phyloP scores from a whole-genome alignment of 2,888 invertebrate genomes.

The Tetrapedia diversipes region DNA sequence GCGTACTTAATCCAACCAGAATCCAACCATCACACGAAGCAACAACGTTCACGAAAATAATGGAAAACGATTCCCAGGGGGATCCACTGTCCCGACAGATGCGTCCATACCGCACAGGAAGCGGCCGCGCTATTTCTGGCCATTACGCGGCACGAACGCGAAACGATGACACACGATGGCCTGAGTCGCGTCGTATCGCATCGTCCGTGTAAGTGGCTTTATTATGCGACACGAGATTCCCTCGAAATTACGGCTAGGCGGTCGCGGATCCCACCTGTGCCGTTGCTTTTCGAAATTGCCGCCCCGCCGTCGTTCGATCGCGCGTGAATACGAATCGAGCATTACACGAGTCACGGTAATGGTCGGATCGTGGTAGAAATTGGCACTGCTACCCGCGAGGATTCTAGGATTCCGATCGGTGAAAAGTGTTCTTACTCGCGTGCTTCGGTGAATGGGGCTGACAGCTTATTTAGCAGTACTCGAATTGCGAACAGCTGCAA shows the following conservation, averaged over 20 bases:
- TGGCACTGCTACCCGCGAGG: constrained; percentile 6
- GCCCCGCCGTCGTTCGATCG: constrained; percentile 33
- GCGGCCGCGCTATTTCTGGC: constrained; percentile 14
- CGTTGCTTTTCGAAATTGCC: constrained; percentile 55
- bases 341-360: constrained; percentile 46
- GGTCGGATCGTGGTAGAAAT: constrained; percentile 30
- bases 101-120: constrained; percentile 6
- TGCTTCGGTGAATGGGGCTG: not conserved
- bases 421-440: constrained; percentile 1
- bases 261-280: constrained; percentile 18
- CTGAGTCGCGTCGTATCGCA: constrained; percentile 28
- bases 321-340: constrained; percentile 61
- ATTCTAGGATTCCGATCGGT: constrained; percentile 1
- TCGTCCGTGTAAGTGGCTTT: constrained; percentile 54
- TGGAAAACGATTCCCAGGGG: constrained; percentile 6
- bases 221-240: constrained; percentile 60
- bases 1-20: not conserved
- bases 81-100: not conserved
- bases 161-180: constrained; percentile 31
- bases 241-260: constrained; percentile 57
- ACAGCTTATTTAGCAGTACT: not conserved
- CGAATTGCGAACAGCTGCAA: not conserved
- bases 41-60: constrained; percentile 5
- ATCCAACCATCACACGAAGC: not conserved
- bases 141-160: constrained; percentile 21